Evolutionary conservation across 2,888 invertebrate species (phyloP).

Genomic region (Cryptus viduatorius): DNA sequence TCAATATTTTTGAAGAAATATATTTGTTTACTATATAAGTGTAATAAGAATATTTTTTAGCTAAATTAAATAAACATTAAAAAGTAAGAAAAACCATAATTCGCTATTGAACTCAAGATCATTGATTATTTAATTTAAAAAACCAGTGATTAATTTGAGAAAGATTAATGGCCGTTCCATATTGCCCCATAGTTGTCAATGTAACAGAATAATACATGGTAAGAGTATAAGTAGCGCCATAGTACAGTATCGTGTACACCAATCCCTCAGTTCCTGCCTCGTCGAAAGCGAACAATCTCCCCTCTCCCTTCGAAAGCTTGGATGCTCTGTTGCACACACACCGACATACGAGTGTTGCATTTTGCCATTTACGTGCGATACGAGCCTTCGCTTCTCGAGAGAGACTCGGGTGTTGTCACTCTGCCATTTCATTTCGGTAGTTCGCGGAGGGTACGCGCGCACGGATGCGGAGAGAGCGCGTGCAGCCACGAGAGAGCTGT

Average conservation of each 20-base stretch:
- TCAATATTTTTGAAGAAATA: too few species aligned
- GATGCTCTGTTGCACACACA: constrained; percentile 67
- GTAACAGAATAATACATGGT: constrained; percentile 20
- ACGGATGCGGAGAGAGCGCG: constrained; percentile 44
- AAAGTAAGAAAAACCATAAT: too few species aligned
- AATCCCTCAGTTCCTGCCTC: constrained; percentile 58
- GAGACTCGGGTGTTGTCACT: constrained; percentile 60
- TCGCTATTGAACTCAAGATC: too few species aligned
- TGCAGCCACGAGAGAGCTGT: constrained; percentile 61
- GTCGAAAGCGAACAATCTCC: constrained; percentile 52
- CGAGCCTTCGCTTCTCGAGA: constrained; percentile 59
- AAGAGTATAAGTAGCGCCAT: constrained; percentile 46
- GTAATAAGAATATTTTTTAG: too few species aligned
- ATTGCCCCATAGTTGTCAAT: constrained; percentile 24
- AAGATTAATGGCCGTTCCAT: constrained; percentile 27
- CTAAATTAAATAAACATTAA: too few species aligned
- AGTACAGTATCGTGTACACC: constrained; percentile 65
- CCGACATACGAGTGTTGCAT: constrained; percentile 40
- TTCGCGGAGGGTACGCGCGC: constrained; percentile 62
- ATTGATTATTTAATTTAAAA: too few species aligned
- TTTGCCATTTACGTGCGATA: constrained; percentile 55
- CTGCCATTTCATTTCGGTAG: constrained; percentile 79
- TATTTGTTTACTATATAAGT: too few species aligned
- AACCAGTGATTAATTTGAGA: not conserved
- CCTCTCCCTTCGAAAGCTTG: constrained; percentile 45